These are phyloP conservation scores for Amaurobius ferox DNA, from an alignment of 2,888 invertebrate species.

Conservation along the genomic window DNA sequence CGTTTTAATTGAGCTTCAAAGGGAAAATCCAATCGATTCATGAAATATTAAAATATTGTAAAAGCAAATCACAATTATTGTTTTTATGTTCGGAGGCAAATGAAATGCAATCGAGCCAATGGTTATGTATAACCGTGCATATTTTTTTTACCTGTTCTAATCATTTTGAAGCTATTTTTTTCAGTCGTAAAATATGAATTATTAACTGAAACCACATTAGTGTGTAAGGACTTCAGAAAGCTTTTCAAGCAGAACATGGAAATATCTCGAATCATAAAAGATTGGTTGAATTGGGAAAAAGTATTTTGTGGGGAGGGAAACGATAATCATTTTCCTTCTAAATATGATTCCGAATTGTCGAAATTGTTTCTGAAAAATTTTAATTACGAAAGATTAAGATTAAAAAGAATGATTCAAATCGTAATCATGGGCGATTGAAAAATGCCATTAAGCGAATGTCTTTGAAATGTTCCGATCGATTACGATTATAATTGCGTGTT, in stretches of 20 bases:
- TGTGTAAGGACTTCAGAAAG: not conserved
- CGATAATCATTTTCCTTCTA: not conserved
- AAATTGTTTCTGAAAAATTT: not conserved
- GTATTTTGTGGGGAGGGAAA: too few species aligned
- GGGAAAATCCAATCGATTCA: not conserved
- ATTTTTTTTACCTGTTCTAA: not conserved
- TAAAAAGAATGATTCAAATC: not conserved
- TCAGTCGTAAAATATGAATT: not conserved
- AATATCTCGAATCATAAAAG: too few species aligned
- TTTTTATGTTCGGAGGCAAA: not conserved
- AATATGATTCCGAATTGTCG: not conserved
- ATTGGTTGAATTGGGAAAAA: too few species aligned
- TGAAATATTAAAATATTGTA: not conserved
- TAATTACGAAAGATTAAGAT: not conserved
- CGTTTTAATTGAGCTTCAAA: conserved; percentile 38
- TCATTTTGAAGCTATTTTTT: not conserved
- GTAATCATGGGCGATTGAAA: not conserved
- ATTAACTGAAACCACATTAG: too few species aligned
- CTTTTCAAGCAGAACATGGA: not conserved
- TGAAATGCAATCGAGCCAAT: not conserved
- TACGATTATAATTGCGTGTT: not conserved
- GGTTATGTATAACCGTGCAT: not conserved
- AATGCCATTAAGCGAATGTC: not conserved
- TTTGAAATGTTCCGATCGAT: not conserved
- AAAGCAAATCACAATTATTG: not conserved